Evolutionary conservation across 1,140 invertebrate genomes (phyloP).

Genomic region (Hycleus phaleratus): DNA sequence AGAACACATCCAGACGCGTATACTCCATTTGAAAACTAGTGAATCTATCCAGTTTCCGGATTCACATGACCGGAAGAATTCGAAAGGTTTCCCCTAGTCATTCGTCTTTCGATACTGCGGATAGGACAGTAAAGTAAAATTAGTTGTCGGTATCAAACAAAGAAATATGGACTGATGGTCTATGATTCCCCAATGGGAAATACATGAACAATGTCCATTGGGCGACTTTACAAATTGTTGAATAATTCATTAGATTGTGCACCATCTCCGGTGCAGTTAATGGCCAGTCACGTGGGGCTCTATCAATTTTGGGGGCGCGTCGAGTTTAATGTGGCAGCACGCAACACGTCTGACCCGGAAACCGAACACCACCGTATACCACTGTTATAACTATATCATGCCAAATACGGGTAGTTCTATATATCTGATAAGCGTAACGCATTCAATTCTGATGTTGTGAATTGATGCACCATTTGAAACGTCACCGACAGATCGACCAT

Average conservation of each 20-base stretch:
- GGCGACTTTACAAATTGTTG: conserved; percentile 13
- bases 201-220: conserved; percentile 14
- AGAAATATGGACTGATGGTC: conserved; percentile 22
- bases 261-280: conserved; percentile 30
- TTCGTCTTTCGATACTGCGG: conserved; percentile 23
- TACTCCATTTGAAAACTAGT: too few species aligned
- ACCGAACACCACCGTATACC: conserved; percentile 1
- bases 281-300: conserved; percentile 26
- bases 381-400: neutral
- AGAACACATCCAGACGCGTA: neutral
- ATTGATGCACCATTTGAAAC: neutral
- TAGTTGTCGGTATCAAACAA: conserved; percentile 25
- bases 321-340: conserved; percentile 21
- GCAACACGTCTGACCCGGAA: conserved; percentile 23
- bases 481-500: too few species aligned
- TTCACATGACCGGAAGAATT: conserved; percentile 1
- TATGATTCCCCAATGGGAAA: conserved; percentile 18
- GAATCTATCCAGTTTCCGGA: neutral
- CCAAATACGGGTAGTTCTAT: neutral
- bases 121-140: conserved; percentile 23
- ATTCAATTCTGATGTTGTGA: neutral
- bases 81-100: conserved; percentile 6
- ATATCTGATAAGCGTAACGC: neutral
- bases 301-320: conserved; percentile 28
- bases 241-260: conserved; percentile 27